Conservation (phyloP, 2,888 invertebrate species). For the Cactoblastis cactorum region DNA sequence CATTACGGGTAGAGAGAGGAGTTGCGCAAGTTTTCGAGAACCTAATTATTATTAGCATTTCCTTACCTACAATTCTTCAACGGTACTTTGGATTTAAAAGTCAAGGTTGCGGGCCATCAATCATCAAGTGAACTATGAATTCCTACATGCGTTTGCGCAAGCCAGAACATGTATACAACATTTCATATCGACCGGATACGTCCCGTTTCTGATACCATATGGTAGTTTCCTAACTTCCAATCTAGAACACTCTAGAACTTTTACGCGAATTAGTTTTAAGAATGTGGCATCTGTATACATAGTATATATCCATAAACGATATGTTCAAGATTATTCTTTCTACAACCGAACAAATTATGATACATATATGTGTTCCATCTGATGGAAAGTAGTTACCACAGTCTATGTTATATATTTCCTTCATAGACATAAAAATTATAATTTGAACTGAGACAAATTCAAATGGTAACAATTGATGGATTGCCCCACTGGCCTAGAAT, state of each 20-base stretch:
- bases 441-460: background rate
- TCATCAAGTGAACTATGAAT: constrained; percentile 3
- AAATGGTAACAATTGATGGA: background rate
- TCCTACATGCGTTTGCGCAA: constrained; percentile 20
- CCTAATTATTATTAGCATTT: constrained; percentile 7
- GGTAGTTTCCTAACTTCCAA: constrained; percentile 7
- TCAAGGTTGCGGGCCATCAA: constrained; percentile 21
- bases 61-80: constrained; percentile 8
- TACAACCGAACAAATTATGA: too few species aligned
- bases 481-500: constrained; percentile 26
- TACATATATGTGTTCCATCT: too few species aligned
- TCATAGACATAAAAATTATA: too few species aligned
- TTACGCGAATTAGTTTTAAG: too few species aligned
- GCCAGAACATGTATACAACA: constrained; percentile 11
- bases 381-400: too few species aligned
- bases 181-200: constrained; percentile 21
- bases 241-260: background rate
- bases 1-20: background rate
- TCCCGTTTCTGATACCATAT: constrained; percentile 13
- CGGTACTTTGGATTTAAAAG: constrained; percentile 18
- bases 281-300: too few species aligned
- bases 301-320: too few species aligned
- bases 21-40: background rate
- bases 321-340: too few species aligned
- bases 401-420: too few species aligned